A percentile compares a stretch with the other conserved stretches of the same genome.
Conservation (phyloP, 2,888 invertebrate genomes). For the Tipula unca region DNA sequence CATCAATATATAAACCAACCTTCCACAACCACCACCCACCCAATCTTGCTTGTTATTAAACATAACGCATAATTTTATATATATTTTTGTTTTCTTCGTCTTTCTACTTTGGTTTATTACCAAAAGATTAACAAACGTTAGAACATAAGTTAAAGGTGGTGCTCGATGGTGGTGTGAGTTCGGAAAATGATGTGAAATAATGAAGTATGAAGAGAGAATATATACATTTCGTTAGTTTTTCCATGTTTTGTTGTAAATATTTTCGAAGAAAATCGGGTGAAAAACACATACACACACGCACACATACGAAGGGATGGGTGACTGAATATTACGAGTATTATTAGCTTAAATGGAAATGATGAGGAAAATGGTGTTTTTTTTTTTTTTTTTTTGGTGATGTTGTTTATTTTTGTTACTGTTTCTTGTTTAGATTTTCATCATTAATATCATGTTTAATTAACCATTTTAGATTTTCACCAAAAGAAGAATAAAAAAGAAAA, state of each 20-base stretch:
- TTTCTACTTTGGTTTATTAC: slow-evolving; percentile 9
- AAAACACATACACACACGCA: background rate
- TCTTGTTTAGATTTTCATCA: background rate
- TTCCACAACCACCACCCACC: background rate
- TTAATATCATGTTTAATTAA: slow-evolving; percentile 4
- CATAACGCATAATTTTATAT: slow-evolving; percentile 4
- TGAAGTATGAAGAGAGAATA: background rate
- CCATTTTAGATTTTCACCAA: background rate
- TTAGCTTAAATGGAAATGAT: background rate
- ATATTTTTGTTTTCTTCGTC: background rate
- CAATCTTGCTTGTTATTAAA: background rate
- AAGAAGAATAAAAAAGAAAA: background rate
- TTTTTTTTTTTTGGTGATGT: background rate
- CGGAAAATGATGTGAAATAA: background rate
- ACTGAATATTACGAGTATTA: background rate
- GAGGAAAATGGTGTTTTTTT: background rate
- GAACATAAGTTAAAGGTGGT: slow-evolving; percentile 14
- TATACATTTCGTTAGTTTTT: background rate
- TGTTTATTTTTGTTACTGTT: background rate
- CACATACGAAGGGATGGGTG: background rate
- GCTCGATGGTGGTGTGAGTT: background rate
- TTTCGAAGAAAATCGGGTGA: background rate
- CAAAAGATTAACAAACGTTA: slow-evolving; percentile 8
- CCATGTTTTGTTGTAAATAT: background rate
- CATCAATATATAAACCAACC: no score